Percentiles rank a stretch among this genome's conserved stretches.
phyloP scores from a whole-genome alignment of 2,113 vertebrate species.

The Ginglymostoma cirratum region DNA sequence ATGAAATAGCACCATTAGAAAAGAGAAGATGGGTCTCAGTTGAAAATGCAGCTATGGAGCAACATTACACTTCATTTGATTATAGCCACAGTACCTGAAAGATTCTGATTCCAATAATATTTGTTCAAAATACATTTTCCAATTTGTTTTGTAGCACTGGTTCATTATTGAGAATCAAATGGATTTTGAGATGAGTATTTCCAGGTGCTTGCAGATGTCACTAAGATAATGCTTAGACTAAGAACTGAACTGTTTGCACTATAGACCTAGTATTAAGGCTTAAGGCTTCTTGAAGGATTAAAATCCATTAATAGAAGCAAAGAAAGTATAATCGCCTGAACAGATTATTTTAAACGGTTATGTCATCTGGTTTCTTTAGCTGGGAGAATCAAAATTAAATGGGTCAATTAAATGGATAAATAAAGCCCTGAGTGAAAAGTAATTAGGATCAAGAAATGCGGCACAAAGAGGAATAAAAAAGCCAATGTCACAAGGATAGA shows the following conservation, averaged over 20 bases:
- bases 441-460: background rate
- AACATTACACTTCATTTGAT: background rate
- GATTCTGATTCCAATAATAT: background rate
- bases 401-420: background rate
- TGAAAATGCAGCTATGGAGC: background rate
- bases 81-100: background rate
- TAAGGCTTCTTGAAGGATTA: background rate
- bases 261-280: background rate
- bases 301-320: background rate
- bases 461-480: background rate
- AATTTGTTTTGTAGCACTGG: background rate
- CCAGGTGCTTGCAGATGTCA: background rate
- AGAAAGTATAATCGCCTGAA: background rate
- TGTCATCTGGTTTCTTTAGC: background rate
- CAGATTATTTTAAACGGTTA: background rate
- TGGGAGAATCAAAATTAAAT: background rate
- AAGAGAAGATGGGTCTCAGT: background rate
- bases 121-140: background rate
- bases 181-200: background rate
- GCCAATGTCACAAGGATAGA: background rate
- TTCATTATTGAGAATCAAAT: background rate
- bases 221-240: background rate
- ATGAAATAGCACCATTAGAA: background rate
- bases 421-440: background rate
- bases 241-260: background rate